Conservation (phyloP, 1,140 invertebrate genomes). For the Solen grandis region DNA sequence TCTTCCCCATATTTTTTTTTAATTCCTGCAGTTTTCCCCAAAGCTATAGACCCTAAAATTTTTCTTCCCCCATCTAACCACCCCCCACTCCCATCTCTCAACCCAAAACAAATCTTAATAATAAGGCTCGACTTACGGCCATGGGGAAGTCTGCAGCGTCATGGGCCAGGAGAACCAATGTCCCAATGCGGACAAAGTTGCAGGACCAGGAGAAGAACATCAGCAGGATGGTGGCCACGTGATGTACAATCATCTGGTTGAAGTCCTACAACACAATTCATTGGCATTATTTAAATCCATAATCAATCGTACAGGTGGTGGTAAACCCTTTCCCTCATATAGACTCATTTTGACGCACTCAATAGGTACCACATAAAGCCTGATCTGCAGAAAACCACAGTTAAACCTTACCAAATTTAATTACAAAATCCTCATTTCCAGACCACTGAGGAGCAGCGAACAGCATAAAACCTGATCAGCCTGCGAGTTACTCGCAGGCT, state of each 20-base stretch:
- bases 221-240: conserved; percentile 94
- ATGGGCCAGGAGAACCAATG: conserved; percentile 93
- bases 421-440: no score
- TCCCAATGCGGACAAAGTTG: conserved; percentile 95
- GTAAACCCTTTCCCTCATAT: not conserved
- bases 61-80: conserved; percentile 5
- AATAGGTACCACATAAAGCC: no score
- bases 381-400: no score
- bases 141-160: conserved; percentile 97
- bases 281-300: not conserved
- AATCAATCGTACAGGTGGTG: not conserved
- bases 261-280: conserved; percentile 87
- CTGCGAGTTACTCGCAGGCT: no score
- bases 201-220: conserved; percentile 96
- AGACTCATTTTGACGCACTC: no score
- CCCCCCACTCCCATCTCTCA: not conserved
- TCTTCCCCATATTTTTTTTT: no score
- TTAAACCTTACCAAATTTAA: no score
- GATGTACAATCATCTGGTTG: conserved; percentile 99
- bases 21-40: not conserved
- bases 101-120: conserved; percentile 94
- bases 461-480: no score
- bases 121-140: conserved; percentile 89
- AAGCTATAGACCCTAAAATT: not conserved
- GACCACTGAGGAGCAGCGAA: no score